Base-by-base conservation (phyloP, 2,797 vertebrate species). In the Xiphophorus birchmanni region DNA sequence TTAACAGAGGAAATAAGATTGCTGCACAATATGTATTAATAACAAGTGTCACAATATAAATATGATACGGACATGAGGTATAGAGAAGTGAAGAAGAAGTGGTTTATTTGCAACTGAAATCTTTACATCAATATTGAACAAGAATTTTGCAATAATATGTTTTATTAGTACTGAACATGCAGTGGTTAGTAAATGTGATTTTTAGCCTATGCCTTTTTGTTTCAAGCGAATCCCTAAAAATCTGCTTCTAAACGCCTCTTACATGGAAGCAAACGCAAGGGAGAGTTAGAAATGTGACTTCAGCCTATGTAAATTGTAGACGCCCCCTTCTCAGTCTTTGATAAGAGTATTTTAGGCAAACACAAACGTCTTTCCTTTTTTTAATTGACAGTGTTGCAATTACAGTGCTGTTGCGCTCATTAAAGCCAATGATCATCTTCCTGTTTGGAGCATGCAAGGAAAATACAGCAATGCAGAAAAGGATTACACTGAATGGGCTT, bases 391-490 rank as follows among this genome's bases (percentile, higher is more conserved):
- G 44, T 18, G 75, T 74, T 78, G 69, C 40, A 81, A 50, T 40
- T 74, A 44, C 45, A 84, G 69, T 69, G 77, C 40, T 10, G 26
- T 26, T 40, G 74, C 32, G 12, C 13, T 85, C n/a, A 11, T 75
- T 56, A 74, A 58, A 87, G 69, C 58, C 45, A 69, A 26, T 71
- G 52, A 73, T 72, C 63, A 60, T 80, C 73, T 82, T 84, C 29
- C 26, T 76, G 58, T 87, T 87, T 69, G 80, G 78, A 63, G 45
- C 82, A 83, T 78, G 76, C 75, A 78, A 77, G 80, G 37, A 76
- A 40, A 80, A 80, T 84, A 76, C 9, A 7, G 74, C 44, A 21
- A 12, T 45, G 29, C 47, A 81, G 48, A 44, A 21, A 76, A 63
- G n/a, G n/a, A 60, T 13, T 44, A 56, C 37, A 56, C 26, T 45